Evolutionary conservation across 2,113 vertebrate species (phyloP).

Genomic region (Riparia riparia): DNA sequence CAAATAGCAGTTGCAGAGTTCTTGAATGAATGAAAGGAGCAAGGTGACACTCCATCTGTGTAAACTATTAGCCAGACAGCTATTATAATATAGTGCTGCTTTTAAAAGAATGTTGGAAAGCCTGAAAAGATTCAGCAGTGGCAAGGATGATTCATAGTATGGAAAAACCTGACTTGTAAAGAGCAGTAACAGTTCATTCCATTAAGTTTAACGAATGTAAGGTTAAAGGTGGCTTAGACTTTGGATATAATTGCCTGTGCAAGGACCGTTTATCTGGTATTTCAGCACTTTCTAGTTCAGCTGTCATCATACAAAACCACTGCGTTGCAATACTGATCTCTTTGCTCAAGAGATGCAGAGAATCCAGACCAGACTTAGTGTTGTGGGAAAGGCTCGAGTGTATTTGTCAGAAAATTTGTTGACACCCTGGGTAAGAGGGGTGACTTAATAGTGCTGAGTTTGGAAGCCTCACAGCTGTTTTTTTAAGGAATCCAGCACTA

Average conservation of each 20-base stretch:
- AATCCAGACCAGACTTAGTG: background rate
- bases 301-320: background rate
- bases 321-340: background rate
- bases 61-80: background rate
- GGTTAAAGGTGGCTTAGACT: background rate
- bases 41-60: background rate
- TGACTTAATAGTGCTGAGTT: background rate
- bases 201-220: background rate
- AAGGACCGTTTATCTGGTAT: background rate
- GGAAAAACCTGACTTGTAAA: background rate
- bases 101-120: slow-evolving; percentile 2
- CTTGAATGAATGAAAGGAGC: background rate
- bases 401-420: background rate
- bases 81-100: background rate
- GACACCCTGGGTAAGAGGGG: background rate
- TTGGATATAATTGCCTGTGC: background rate
- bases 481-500: background rate
- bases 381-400: background rate
- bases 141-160: background rate
- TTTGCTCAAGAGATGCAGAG: background rate
- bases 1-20: background rate
- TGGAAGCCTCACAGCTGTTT: background rate
- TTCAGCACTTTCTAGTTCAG: background rate
- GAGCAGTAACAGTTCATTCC: background rate
- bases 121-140: background rate